Conservation (phyloP, 2,113 vertebrate species). For the Pelusios castaneus region DNA sequence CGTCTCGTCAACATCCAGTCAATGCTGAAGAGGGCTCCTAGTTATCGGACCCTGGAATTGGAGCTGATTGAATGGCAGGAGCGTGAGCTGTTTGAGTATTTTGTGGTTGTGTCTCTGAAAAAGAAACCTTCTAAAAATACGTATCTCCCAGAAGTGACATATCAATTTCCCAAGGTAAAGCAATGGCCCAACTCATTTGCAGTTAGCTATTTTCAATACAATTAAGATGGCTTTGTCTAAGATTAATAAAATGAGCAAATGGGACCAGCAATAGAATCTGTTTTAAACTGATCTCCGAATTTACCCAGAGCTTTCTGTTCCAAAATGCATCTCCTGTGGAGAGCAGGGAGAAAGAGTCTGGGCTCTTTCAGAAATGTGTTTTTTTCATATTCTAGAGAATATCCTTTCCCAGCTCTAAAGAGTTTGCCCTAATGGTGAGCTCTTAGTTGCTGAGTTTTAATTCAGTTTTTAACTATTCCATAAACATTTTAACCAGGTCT, state of each 20-base stretch:
- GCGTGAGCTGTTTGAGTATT: slow-evolving; percentile 97
- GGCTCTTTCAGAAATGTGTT: not conserved
- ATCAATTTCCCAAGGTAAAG: slow-evolving; percentile 98
- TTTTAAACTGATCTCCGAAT: not conserved
- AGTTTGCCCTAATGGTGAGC: not conserved
- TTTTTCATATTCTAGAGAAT: not conserved
- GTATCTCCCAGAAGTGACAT: slow-evolving; percentile 94
- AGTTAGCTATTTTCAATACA: not conserved
- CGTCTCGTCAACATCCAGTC: slow-evolving; percentile 96
- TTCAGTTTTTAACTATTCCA: slow-evolving; percentile 41
- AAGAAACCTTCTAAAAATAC: slow-evolving; percentile 96
- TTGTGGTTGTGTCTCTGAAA: slow-evolving; percentile 96
- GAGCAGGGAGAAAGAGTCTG: not conserved
- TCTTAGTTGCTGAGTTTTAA: slow-evolving; percentile 35
- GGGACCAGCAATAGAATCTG: not conserved
- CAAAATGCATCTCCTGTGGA: not conserved
- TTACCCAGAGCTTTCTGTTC: not conserved
- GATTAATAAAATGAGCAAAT: not conserved
- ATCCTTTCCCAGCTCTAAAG: slow-evolving; percentile 9
- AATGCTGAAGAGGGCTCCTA: slow-evolving; percentile 92
- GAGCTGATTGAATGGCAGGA: slow-evolving; percentile 99
- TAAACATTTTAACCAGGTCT: slow-evolving; percentile 2
- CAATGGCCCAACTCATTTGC: not conserved
- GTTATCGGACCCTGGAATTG: slow-evolving; percentile 96
- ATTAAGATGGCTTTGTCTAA: not conserved